Evolutionary conservation across 2,113 vertebrate species (phyloP).

Genomic region (Puma concolor): DNA sequence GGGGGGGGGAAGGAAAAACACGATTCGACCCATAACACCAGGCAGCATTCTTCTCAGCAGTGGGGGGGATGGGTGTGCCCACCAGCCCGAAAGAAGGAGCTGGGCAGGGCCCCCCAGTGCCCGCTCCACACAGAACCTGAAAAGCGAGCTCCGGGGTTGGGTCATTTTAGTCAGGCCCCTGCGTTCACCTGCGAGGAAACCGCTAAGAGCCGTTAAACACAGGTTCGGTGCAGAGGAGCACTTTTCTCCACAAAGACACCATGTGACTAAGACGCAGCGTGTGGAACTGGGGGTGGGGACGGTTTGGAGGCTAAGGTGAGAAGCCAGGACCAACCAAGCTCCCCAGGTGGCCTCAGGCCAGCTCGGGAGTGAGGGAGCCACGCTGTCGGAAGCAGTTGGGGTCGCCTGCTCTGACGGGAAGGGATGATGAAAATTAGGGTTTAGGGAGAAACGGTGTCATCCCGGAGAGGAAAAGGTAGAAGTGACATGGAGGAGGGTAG

Average conservation of each 20-base stretch:
- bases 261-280: background rate
- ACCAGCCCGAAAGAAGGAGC: too few relatives aligned
- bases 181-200: background rate
- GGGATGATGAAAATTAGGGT: too few relatives aligned
- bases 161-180: fast-evolving
- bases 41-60: background rate
- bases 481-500: background rate
- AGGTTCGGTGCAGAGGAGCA: background rate
- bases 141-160: too few relatives aligned
- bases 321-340: too few relatives aligned
- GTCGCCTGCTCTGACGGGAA: too few relatives aligned
- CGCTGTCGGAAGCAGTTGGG: background rate
- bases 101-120: fast-evolving
- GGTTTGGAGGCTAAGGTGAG: fast-evolving
- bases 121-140: fast-evolving
- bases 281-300: background rate
- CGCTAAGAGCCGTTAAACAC: background rate
- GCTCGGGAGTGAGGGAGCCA: background rate
- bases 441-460: background rate
- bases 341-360: background rate
- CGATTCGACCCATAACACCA: too few relatives aligned
- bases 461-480: background rate
- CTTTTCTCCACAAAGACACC: background rate
- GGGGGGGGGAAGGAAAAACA: background rate
- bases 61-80: fast-evolving